A percentile compares a stretch with the other conserved stretches of the same genome.
These are phyloP conservation scores for Albula glossodonta DNA, from an alignment of 2,113 vertebrate genomes.

Conservation along the genomic window DNA sequence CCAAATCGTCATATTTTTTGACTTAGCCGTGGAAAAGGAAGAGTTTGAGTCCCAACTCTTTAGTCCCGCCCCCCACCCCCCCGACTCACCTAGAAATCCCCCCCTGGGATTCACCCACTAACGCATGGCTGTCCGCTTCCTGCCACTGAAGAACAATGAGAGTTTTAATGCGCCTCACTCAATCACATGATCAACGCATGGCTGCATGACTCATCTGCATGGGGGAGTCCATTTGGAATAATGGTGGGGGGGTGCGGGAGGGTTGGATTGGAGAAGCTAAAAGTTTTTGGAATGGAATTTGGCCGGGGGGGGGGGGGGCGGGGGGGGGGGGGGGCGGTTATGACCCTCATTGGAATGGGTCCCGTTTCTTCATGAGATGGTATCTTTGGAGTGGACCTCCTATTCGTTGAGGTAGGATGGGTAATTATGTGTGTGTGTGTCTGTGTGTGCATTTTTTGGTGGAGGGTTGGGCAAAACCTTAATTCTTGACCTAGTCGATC, in stretches of 20 bases:
- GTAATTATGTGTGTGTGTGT: neutral
- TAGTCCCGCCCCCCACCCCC: neutral
- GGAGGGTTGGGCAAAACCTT: neutral
- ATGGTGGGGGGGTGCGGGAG: neutral
- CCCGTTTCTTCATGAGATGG: conserved; percentile 18
- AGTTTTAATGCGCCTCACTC: conserved; percentile 35
- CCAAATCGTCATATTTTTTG: no score
- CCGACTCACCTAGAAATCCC: conserved; percentile 31
- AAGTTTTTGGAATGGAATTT: conserved; percentile 3
- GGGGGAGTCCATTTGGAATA: conserved; percentile 48
- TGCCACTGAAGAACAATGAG: conserved; percentile 47
- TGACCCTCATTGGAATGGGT: no score
- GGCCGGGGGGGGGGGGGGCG: no score
- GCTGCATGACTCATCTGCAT: conserved; percentile 84
- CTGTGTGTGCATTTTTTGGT: neutral
- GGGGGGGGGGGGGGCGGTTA: no score
- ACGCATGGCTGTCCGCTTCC: conserved; percentile 54
- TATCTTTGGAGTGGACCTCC: conserved; percentile 16
- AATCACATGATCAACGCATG: conserved; percentile 72
- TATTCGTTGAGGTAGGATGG: conserved; percentile 44
- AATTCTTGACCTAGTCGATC: neutral
- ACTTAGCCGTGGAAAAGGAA: neutral
- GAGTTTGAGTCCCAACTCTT: neutral
- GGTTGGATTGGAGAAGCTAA: conserved; percentile 22
- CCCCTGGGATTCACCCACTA: conserved; percentile 52